These are phyloP conservation scores for Calyptommatus sinebrachiatus DNA, from an alignment of 2,113 vertebrate species.

Conservation along the genomic window DNA sequence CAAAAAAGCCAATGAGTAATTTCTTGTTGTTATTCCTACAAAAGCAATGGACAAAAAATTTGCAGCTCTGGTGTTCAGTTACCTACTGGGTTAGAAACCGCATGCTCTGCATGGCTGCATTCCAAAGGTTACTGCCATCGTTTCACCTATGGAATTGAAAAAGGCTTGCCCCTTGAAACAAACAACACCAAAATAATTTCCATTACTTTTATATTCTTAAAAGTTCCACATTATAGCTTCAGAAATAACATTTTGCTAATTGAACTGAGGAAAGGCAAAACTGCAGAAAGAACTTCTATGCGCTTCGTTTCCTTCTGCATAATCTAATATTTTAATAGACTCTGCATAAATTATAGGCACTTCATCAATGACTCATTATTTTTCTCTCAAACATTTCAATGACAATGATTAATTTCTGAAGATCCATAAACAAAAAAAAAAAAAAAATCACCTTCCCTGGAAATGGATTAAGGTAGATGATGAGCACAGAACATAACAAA, in stretches of 20 bases:
- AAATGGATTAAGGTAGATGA: constrained; percentile 65
- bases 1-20: neutral
- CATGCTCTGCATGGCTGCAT: neutral
- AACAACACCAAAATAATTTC: constrained; percentile 12
- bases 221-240: constrained; percentile 34
- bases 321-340: constrained; percentile 69
- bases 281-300: constrained; percentile 41
- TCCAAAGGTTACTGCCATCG: neutral
- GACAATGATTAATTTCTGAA: constrained; percentile 79
- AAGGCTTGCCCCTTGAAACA: constrained; percentile 7
- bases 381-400: constrained; percentile 68
- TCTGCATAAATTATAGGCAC: constrained; percentile 68
- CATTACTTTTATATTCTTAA: constrained; percentile 33
- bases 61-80: neutral
- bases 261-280: constrained; percentile 20
- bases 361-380: constrained; percentile 80
- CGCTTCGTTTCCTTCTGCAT: constrained; percentile 60
- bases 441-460: constrained; percentile 60
- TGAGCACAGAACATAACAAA: constrained; percentile 22
- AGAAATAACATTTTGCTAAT: constrained; percentile 28
- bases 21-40: neutral
- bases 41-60: neutral
- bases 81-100: neutral
- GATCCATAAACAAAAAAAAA: constrained; percentile 76
- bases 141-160: neutral